phyloP scores from a whole-genome alignment of 2,113 vertebrate genomes.

The Scartelaos histophorus region DNA sequence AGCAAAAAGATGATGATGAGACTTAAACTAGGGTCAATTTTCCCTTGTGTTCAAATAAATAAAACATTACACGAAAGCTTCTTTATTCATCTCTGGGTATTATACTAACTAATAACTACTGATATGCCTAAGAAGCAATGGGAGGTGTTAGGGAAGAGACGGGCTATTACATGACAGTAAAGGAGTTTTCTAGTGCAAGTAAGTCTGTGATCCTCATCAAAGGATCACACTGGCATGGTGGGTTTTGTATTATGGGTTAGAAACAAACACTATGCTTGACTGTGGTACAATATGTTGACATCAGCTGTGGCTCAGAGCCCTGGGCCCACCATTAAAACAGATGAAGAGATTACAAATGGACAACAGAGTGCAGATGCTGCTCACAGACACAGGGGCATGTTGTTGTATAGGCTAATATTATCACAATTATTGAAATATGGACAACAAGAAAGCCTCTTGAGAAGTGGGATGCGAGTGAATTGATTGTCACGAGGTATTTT shows the following conservation, averaged over 20 bases:
- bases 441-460: background rate
- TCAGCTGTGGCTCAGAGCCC: background rate
- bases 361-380: conserved; percentile 2
- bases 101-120: conserved; percentile 6
- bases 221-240: background rate
- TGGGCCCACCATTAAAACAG: background rate
- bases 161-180: background rate
- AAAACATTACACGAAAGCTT: conserved; percentile 12
- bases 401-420: background rate
- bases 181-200: background rate
- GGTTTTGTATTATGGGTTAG: conserved; percentile 3
- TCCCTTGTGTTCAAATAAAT: background rate
- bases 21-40: background rate
- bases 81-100: conserved; percentile 51
- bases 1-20: conserved; percentile 4
- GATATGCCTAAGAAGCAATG: conserved; percentile 1
- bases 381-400: background rate
- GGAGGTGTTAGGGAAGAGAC: background rate
- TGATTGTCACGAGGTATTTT: no score
- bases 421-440: background rate
- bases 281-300: background rate
- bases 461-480: no score
- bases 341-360: conserved; percentile 3
- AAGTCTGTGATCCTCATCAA: conserved; percentile 8
- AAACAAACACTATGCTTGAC: background rate